These are phyloP conservation scores for Hirundichthys speculiger DNA, from an alignment of 2,113 vertebrate species.

Conservation along the genomic window DNA sequence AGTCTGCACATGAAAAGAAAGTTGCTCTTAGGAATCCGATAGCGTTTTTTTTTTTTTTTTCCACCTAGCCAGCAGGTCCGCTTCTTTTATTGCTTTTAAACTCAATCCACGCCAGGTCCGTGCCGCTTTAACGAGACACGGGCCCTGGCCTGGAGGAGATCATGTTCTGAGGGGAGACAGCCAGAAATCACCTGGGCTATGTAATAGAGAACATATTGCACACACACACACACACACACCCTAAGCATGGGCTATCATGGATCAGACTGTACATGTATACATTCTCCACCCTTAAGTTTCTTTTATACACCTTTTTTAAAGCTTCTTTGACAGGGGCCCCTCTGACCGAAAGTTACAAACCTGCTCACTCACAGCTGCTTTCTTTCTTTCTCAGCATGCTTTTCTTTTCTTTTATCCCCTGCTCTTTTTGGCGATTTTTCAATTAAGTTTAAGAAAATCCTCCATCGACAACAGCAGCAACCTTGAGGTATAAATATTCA, in stretches of 20 bases:
- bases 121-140: constrained; percentile 87
- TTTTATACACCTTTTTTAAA: constrained; percentile 53
- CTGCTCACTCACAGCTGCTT: constrained; percentile 58
- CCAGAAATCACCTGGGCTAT: constrained; percentile 89
- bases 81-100: constrained; percentile 98
- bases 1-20: constrained; percentile 97
- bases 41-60: constrained; percentile 95
- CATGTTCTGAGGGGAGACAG: constrained; percentile 84
- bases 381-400: constrained; percentile 12
- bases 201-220: constrained; percentile 95
- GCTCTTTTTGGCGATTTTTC: neutral
- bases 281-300: constrained; percentile 50
- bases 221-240: constrained; percentile 54
- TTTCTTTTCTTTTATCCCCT: neutral
- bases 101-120: constrained; percentile 89
- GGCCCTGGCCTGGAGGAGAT: constrained; percentile 92
- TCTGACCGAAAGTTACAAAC: constrained; percentile 62
- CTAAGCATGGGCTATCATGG: constrained; percentile 73
- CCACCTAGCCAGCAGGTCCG: constrained; percentile 96
- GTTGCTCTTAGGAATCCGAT: constrained; percentile 90
- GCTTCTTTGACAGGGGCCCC: constrained; percentile 29
- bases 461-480: constrained; percentile 15
- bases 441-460: constrained; percentile 1
- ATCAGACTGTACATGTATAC: constrained; percentile 73
- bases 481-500: constrained; percentile 12